Conservation (phyloP, 2,888 invertebrate species). For the Aspidiotus rigidus region DNA sequence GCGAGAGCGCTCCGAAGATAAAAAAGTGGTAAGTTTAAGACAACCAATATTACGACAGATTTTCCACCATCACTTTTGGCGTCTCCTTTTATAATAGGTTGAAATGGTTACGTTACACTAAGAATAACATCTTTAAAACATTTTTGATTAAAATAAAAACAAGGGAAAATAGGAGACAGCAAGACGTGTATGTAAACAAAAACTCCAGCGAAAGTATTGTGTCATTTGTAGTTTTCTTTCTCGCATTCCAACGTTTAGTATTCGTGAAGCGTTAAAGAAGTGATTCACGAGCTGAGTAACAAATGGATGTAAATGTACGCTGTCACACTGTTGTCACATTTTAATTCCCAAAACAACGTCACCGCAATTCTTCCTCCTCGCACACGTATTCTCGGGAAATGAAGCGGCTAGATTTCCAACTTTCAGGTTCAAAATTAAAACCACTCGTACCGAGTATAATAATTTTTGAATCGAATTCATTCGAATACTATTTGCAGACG, state of each 20-base stretch:
- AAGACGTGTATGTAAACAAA: not conserved
- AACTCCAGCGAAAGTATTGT: constrained; percentile 16
- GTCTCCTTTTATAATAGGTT: too few species aligned
- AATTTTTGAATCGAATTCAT: too few species aligned
- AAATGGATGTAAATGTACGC: constrained; percentile 33
- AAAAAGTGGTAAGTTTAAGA: too few species aligned
- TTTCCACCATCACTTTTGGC: too few species aligned
- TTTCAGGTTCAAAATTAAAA: constrained; percentile 30
- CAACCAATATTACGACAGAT: too few species aligned
- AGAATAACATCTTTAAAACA: not conserved
- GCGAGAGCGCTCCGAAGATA: too few species aligned
- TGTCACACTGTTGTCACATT: constrained; percentile 34
- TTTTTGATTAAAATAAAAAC: not conserved
- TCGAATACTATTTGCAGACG: too few species aligned
- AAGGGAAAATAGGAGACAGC: not conserved
- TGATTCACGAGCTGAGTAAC: constrained; percentile 33
- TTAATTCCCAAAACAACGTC: constrained; percentile 33
- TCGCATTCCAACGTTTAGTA: constrained; percentile 29
- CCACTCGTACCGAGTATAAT: constrained; percentile 2
- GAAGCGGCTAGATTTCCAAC: constrained; percentile 30
- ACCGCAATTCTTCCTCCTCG: constrained; percentile 25
- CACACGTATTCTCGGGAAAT: constrained; percentile 24
- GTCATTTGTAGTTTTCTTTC: constrained; percentile 31
- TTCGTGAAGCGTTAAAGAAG: constrained; percentile 31
- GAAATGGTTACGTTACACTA: too few species aligned